phyloP scores from a whole-genome alignment of 2,797 vertebrate species.

The Clarias laeviceps region DNA sequence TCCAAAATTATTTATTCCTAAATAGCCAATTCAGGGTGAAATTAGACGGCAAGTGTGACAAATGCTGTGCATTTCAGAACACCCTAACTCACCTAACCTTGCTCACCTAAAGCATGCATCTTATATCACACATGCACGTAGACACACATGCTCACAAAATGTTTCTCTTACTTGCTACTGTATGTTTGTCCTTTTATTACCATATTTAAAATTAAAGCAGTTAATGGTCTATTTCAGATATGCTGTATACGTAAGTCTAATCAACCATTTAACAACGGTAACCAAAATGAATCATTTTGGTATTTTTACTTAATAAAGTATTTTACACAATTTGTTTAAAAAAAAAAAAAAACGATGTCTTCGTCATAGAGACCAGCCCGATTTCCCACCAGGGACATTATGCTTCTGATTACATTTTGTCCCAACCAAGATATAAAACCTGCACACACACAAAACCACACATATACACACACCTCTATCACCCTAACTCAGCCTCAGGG shows the following conservation, averaged over 20 bases:
- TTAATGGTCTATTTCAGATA: not conserved
- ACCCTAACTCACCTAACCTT: not conserved
- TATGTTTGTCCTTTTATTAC: too few relatives aligned
- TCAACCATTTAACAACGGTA: not conserved
- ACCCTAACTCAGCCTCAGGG: slow-evolving; percentile 65
- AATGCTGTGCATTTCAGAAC: slow-evolving; percentile 39
- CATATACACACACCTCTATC: slow-evolving; percentile 60
- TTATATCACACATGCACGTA: not conserved
- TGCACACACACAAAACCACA: slow-evolving; percentile 1
- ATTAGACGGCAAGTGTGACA: slow-evolving; percentile 40
- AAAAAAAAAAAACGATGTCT: not conserved
- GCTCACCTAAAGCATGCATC: slow-evolving; percentile 4
- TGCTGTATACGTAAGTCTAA: not conserved
- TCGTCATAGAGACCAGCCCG: not conserved
- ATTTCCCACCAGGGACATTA: not conserved
- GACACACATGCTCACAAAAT: not conserved
- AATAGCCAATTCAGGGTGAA: slow-evolving; percentile 38
- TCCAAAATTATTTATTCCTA: slow-evolving; percentile 29
- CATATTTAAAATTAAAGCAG: not conserved
- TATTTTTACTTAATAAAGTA: not conserved
- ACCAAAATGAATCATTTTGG: not conserved
- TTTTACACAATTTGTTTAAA: not conserved
- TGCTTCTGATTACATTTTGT: not conserved
- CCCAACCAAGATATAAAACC: not conserved
- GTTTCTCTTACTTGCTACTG: not conserved